Evolutionary conservation across 2,113 vertebrate genomes (phyloP).

Genomic region (Limnothrissa miodon): DNA sequence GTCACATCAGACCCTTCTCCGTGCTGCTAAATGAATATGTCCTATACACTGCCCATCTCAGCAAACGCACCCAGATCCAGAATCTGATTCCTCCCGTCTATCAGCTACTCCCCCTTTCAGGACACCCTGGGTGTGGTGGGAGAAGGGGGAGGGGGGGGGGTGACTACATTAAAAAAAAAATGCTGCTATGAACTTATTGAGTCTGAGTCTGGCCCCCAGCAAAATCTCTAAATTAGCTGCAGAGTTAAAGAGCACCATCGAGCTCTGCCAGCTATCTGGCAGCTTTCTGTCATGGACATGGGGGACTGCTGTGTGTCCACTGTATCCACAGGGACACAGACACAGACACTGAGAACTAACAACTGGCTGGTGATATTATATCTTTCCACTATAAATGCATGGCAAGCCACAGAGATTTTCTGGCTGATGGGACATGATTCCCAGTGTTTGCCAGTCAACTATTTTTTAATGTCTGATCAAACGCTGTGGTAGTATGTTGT

Average conservation of each 20-base stretch:
- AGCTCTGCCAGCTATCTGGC: not conserved
- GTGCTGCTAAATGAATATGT: not conserved
- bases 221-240: constrained; percentile 6
- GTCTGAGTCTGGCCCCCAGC: not conserved
- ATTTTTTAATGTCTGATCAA: constrained; percentile 21
- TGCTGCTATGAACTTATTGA: not conserved
- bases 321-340: not conserved
- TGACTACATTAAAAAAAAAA: not conserved
- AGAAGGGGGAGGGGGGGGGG: not conserved
- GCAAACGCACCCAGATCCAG: not conserved
- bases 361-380: not conserved
- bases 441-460: not conserved
- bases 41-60: not conserved
- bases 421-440: not conserved
- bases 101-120: not conserved
- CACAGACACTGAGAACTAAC: no score
- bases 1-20: not conserved
- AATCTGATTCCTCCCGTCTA: constrained; percentile 2
- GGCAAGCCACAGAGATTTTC: not conserved
- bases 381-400: not conserved
- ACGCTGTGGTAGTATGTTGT: constrained; percentile 41
- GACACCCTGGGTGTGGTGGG: not conserved
- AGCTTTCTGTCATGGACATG: not conserved
- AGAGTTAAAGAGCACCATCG: not conserved
- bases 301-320: not conserved